Percentiles rank a stretch among this genome's conserved stretches.
Evolutionary conservation across 2,888 invertebrate species (phyloP).

Genomic region (Doris montereyensis): DNA sequence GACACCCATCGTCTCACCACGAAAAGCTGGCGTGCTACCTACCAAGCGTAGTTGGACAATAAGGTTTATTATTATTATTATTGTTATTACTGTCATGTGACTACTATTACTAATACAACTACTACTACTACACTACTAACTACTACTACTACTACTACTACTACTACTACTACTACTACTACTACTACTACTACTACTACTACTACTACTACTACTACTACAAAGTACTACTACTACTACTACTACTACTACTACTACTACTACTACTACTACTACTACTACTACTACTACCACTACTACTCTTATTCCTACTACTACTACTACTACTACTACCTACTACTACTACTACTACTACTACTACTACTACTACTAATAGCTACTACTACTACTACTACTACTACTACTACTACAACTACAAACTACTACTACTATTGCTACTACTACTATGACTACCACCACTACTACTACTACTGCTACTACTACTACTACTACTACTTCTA

Average conservation of each 20-base stretch:
- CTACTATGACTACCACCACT: slow-evolving; percentile 12
- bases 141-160: not conserved
- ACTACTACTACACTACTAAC: not conserved
- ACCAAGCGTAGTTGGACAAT: too few relatives aligned
- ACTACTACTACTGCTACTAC: slow-evolving; percentile 20
- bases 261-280: not conserved
- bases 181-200: not conserved
- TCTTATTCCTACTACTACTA: not conserved
- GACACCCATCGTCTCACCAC: too few relatives aligned
- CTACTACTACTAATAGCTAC: slow-evolving; percentile 8
- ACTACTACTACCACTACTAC: not conserved
- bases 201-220: not conserved
- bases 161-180: not conserved
- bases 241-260: not conserved
- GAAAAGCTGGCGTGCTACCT: too few relatives aligned
- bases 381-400: slow-evolving; percentile 5
- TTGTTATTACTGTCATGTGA: too few relatives aligned
- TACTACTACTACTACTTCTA: slow-evolving; percentile 16
- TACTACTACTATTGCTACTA: slow-evolving; percentile 17
- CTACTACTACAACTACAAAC: slow-evolving; percentile 13
- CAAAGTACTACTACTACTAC: not conserved
- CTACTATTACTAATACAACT: not conserved
- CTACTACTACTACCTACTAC: not conserved
- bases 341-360: slow-evolving; percentile 17
- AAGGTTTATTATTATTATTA: too few relatives aligned